Evolutionary conservation across 35 echinoderm and acorn worm genomes (phyloP), one percentile per base, ranked within the genome.

Genomic region (Acanthaster planci): DNA sequence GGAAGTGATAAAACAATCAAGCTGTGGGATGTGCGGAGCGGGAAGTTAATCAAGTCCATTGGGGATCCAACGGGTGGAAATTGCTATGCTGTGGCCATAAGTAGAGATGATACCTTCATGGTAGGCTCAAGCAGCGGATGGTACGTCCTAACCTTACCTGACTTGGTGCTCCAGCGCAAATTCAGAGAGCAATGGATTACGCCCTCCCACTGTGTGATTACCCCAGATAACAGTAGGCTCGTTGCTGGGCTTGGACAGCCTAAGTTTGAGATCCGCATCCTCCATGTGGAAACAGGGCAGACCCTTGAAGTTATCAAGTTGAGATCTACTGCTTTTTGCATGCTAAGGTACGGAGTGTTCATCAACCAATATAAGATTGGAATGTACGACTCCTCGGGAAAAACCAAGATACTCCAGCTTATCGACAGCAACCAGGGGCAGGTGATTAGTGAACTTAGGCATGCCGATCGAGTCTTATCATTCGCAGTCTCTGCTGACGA

Each of bases 341-440:
- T 83, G 81, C 81, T 83, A 12, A 21, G 51, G 22, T 37, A 12
- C 16, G 81, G 81, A 7, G 27, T 38, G 14, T 83, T 83, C 81
- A 14, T 83, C 10, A 83, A 83, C 38, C 81, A 83, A 57, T 83
- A 57, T 57, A 8, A 7, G 34, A 26, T 7, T 3, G 10, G 35
- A 19, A 58, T 83, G 81, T 83, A 83, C 22, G 81, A 83, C 54
- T 18, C 5, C 21, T 58, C 81, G 7, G 81, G 81, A 18, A 57
- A 83, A 23, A 83, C 21, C 7, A 83, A 60, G 56, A 59, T 83
- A 21, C 32, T 83, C 8, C 81, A 83, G 53, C 53, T 83, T 22
- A 83, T 83, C 18, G 38, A 39, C 29, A 17, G 51, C 2, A 27
- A 36, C 29, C 37, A 7, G 7, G 81, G 81, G 38, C 18, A 34